Conservation (phyloP, 1,140 invertebrate species). For the Lasaia peninsularis region DNA sequence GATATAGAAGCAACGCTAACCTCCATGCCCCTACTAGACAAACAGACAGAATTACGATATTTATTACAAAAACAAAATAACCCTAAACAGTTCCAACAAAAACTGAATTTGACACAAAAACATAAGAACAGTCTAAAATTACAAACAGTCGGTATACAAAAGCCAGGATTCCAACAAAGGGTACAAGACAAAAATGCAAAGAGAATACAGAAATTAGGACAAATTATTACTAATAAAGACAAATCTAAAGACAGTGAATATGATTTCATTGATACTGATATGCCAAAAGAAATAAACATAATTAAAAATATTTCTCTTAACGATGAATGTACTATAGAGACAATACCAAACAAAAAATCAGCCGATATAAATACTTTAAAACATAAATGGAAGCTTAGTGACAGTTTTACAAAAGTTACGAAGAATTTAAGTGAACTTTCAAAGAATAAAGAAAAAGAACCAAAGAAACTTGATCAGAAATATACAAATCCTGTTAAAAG, state of each 20-base stretch:
- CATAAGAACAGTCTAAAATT: constrained; percentile 61
- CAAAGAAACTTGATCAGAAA: constrained; percentile 57
- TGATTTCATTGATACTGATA: constrained; percentile 46
- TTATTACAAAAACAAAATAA: constrained; percentile 71
- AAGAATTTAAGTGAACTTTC: constrained; percentile 72
- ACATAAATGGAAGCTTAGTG: constrained; percentile 73
- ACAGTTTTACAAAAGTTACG: constrained; percentile 73
- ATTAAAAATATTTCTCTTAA: constrained; percentile 65
- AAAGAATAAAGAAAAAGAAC: constrained; percentile 63
- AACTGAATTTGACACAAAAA: constrained; percentile 62
- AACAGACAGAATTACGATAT: constrained; percentile 70
- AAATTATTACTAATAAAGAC: constrained; percentile 58
- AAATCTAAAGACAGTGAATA: constrained; percentile 42
- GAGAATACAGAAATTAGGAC: constrained; percentile 69
- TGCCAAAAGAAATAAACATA: constrained; percentile 42
- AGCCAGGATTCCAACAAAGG: constrained; percentile 54
- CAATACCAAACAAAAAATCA: constrained; percentile 59
- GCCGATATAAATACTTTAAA: constrained; percentile 69
- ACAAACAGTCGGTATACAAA: constrained; percentile 59
- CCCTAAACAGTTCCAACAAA: constrained; percentile 63
- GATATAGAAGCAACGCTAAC: constrained; percentile 42
- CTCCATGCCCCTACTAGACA: constrained; percentile 50
- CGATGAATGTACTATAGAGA: constrained; percentile 73
- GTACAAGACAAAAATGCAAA: constrained; percentile 69
- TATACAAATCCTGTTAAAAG: constrained; percentile 72